Evolutionary conservation across 1,140 invertebrate genomes (phyloP).

Genomic region (Delia radicum): DNA sequence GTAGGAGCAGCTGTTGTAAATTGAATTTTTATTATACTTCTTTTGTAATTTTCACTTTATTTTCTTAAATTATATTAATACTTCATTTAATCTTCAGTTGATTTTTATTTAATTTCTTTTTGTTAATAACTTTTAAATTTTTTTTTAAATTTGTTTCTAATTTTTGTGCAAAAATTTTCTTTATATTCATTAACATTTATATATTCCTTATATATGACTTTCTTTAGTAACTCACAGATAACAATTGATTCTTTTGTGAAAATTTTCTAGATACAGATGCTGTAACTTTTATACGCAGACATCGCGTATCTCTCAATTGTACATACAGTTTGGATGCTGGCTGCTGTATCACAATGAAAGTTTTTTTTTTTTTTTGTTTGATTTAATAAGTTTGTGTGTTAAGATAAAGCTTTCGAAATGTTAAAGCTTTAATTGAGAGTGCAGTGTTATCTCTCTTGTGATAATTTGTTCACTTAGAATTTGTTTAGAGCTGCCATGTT

Average conservation of each 20-base stretch:
- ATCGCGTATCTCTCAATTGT: background rate
- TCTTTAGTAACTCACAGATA: slow-evolving; percentile 18
- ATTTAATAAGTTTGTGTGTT: background rate
- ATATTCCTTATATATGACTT: background rate
- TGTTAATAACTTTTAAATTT: background rate
- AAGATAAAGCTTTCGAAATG: background rate
- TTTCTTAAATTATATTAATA: background rate
- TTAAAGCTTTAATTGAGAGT: background rate
- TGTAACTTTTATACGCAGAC: slow-evolving; percentile 14
- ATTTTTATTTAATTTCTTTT: background rate
- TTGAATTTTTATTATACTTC: background rate
- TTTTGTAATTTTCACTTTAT: background rate
- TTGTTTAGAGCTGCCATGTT: background rate
- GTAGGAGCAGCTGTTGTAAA: slow-evolving; percentile 5
- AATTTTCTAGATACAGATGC: slow-evolving; percentile 18
- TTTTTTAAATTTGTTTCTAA: background rate
- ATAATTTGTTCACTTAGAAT: background rate
- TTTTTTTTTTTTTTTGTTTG: too few relatives aligned
- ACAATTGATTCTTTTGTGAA: slow-evolving; percentile 22
- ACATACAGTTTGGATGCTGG: background rate
- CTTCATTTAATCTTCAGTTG: background rate
- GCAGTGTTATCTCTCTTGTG: background rate
- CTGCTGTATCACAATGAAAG: background rate
- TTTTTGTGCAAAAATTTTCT: slow-evolving; percentile 1
- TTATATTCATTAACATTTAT: slow-evolving; percentile 1